Base-by-base conservation (phyloP, 2,888 invertebrate species). In the Alsophila aescularia region DNA sequence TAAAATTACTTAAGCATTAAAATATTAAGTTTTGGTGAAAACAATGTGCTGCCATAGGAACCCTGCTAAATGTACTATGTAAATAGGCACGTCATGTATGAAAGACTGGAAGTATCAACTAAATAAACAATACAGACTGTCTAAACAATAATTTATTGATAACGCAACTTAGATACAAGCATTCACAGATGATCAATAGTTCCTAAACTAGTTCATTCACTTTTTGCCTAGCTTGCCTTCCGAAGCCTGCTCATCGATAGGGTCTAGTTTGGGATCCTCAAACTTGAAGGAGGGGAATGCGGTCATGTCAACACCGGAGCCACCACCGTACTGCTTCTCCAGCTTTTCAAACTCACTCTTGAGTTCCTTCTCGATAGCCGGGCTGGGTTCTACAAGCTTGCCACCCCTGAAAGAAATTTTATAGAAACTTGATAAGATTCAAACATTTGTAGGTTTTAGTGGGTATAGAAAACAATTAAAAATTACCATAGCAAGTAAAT, bases 221-320 rank as follows among this genome's bases (percentile, higher is more conserved):
- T 88, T 86, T 73, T 83, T 81, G 32, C 75, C 67, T 0, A 67
- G 63, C 1, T 83, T 81, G 32, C 75, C 67, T 0, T 66, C 63
- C 1, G 70, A 35, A 0, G 77, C 76, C 56, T 79, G 84, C 54
- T 90, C 87, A 68, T 93, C 91, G 66, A 95, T 94, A 65, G 95
- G 93, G 82, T 95, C 95, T 62, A 95, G 81, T 69, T 93, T 93
- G 42, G 95, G 95, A 59, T 95, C 96, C 16, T 93, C 91, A 73
- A 98, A 98, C 76, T 95, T 95, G 80, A 98, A 96, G 10, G 94
- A 80, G 9, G 98, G 98, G 85, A 99, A 98, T 83, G 97, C 93
- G 13, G 96, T 95, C 96, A 98, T 96, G 78, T 98, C 97, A 3
- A 93, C 93, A 36, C 96, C 96, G 9, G 93, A 78, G 47, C 94